Evolutionary conservation across 2,888 invertebrate genomes (phyloP).

Genomic region (Liodrosophila aerea): DNA sequence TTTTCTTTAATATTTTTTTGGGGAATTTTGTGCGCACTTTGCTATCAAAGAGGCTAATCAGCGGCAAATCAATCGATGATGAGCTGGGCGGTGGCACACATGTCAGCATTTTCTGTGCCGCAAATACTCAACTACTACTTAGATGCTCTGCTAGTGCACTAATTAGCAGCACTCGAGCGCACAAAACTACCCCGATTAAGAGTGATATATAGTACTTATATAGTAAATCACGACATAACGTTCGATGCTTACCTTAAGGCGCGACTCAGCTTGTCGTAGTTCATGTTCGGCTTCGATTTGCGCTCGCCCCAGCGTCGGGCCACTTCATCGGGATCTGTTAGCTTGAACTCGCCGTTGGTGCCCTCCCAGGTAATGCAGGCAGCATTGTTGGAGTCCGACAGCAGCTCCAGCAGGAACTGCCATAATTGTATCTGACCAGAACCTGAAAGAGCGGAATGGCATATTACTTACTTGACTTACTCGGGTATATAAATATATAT

Average conservation of each 20-base stretch:
- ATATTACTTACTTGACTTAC: slow-evolving; percentile 15
- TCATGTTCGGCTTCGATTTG: slow-evolving; percentile 99
- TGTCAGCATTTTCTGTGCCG: slow-evolving; percentile 58
- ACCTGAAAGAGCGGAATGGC: slow-evolving; percentile 83
- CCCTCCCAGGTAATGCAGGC: slow-evolving; percentile 99
- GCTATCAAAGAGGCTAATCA: slow-evolving; percentile 73
- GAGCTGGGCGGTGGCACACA: slow-evolving; percentile 48
- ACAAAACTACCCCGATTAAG: slow-evolving; percentile 44
- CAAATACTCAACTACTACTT: slow-evolving; percentile 22
- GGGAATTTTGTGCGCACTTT: slow-evolving; percentile 33
- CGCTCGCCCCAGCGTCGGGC: slow-evolving; percentile 99
- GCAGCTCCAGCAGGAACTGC: slow-evolving; percentile 98
- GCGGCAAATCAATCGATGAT: slow-evolving; percentile 49
- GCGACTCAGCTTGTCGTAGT: slow-evolving; percentile 99
- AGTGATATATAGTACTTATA: neutral
- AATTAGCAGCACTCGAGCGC: slow-evolving; percentile 63
- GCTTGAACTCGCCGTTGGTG: slow-evolving; percentile 98
- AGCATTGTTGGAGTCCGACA: slow-evolving; percentile 97
- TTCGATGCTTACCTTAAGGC: slow-evolving; percentile 96
- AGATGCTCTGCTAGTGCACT: no score
- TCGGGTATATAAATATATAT: slow-evolving; percentile 9
- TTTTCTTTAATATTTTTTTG: slow-evolving; percentile 30
- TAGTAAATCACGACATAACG: neutral
- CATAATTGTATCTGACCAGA: slow-evolving; percentile 99
- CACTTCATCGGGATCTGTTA: slow-evolving; percentile 99